Conservation (phyloP, 2,113 vertebrate genomes). For the Scopus umbretta region DNA sequence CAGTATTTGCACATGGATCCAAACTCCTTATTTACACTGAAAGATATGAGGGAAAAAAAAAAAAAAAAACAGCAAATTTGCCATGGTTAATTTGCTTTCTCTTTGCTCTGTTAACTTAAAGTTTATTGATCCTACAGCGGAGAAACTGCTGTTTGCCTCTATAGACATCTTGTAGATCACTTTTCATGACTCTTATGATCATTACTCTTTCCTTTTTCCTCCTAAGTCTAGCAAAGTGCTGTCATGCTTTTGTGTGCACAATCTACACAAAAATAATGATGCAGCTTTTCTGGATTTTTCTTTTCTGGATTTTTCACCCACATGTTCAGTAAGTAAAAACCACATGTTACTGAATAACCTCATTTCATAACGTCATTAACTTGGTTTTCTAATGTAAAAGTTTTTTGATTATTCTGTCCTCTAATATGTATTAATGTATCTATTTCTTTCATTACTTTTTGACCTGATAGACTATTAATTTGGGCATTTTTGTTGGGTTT, state of each 20-base stretch:
- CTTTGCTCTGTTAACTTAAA: neutral
- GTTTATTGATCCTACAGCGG: neutral
- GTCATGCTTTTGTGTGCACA: neutral
- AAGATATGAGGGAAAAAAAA: neutral
- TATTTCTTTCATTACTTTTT: neutral
- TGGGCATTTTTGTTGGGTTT: neutral
- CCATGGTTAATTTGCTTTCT: neutral
- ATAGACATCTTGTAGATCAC: neutral
- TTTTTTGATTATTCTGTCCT: accelerated
- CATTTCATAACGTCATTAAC: neutral
- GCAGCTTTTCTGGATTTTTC: neutral
- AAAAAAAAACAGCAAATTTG: neutral
- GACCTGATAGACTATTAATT: neutral
- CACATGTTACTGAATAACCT: neutral
- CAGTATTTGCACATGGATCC: neutral
- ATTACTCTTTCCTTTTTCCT: neutral
- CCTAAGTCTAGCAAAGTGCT: neutral
- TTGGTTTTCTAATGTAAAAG: neutral
- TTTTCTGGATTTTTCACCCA: no score
- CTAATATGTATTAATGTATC: neutral
- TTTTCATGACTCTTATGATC: neutral
- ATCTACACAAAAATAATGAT: neutral
- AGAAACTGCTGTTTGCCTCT: neutral
- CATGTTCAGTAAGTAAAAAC: no score
- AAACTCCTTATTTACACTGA: neutral